Conservation (phyloP, 1,140 invertebrate species). For the Cydia amplana region DNA sequence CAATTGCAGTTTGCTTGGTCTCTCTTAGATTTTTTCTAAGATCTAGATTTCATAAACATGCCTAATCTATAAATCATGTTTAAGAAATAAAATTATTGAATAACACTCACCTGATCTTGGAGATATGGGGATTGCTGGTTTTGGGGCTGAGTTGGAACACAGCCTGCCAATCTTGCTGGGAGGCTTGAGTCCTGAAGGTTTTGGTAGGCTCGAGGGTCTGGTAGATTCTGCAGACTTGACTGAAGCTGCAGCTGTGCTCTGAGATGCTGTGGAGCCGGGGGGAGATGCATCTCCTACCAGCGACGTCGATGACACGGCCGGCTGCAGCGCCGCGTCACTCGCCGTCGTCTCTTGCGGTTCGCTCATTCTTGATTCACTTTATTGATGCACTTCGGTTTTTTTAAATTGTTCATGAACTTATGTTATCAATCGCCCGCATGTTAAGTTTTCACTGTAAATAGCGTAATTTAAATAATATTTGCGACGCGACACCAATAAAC, state of each 20-base stretch:
- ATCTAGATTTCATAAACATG: slow-evolving; percentile 27
- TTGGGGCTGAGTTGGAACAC: slow-evolving; percentile 80
- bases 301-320: slow-evolving; percentile 43
- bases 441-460: slow-evolving; percentile 18
- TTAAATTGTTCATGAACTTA: slow-evolving; percentile 4
- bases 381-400: slow-evolving; percentile 46
- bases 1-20: slow-evolving; percentile 72
- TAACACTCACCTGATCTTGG: slow-evolving; percentile 77
- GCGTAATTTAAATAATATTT: slow-evolving; percentile 32
- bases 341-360: slow-evolving; percentile 52
- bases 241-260: slow-evolving; percentile 51
- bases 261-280: slow-evolving; percentile 59
- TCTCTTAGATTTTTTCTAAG: slow-evolving; percentile 32
- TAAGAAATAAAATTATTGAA: slow-evolving; percentile 15
- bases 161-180: slow-evolving; percentile 83
- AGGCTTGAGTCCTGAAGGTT: slow-evolving; percentile 80
- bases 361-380: slow-evolving; percentile 69
- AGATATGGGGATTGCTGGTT: slow-evolving; percentile 81
- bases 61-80: slow-evolving; percentile 23
- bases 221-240: slow-evolving; percentile 60
- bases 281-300: slow-evolving; percentile 41
- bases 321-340: slow-evolving; percentile 25
- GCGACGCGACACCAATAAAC: slow-evolving; percentile 56
- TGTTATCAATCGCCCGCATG: slow-evolving; percentile 9
- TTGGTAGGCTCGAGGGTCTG: slow-evolving; percentile 63